A percentile compares a stretch with the other conserved stretches of the same genome.
Conservation (phyloP, 2,797 vertebrate species). For the Sphenopsis melanotis region DNA sequence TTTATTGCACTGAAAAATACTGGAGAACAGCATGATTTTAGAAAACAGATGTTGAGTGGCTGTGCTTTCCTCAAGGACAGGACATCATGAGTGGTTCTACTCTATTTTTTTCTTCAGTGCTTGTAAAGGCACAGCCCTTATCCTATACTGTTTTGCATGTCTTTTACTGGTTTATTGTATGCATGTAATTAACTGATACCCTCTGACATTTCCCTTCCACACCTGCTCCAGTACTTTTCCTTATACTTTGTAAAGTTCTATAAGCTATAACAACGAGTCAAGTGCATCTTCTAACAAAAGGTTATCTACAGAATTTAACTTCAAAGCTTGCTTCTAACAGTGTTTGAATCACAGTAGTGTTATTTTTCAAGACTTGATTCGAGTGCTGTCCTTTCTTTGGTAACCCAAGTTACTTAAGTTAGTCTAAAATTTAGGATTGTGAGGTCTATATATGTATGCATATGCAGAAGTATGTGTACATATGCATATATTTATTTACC, state of each 20-base stretch:
- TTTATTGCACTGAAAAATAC: not conserved
- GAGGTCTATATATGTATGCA: not conserved
- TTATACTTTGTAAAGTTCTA: not conserved
- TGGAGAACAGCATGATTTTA: not conserved
- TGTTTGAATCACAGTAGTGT: not conserved
- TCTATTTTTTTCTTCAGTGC: not conserved
- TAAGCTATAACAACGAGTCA: not conserved
- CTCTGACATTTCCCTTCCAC: not conserved
- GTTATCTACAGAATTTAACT: not conserved
- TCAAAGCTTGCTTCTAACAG: not conserved
- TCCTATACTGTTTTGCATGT: not conserved
- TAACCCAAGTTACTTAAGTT: not conserved
- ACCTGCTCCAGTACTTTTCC: not conserved
- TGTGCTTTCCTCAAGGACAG: not conserved
- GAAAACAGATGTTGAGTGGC: not conserved
- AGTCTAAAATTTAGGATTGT: not conserved
- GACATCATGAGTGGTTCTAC: not conserved
- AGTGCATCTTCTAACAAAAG: not conserved
- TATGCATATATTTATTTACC: not conserved
- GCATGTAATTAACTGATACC: not conserved
- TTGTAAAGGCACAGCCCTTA: not conserved
- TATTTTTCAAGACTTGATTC: not conserved
- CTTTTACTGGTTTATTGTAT: not conserved
- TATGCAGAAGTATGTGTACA: not conserved
- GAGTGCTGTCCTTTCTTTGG: not conserved